Evolutionary conservation across 2,888 invertebrate species (phyloP).

Genomic region (Abrostola tripartita): DNA sequence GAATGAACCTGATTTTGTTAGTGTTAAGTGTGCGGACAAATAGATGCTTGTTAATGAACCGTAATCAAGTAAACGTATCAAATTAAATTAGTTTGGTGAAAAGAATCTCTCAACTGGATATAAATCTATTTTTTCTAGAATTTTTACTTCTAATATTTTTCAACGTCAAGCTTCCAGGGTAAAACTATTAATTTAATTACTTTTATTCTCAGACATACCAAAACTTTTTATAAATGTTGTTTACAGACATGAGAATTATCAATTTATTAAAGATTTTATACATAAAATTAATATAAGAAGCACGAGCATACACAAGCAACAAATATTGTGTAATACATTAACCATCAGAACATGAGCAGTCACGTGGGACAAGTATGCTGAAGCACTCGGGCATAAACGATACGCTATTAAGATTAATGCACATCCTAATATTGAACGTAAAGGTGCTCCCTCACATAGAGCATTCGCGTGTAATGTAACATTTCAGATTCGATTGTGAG

Average conservation of each 20-base stretch:
- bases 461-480: no score
- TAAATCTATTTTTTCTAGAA: background rate
- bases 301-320: background rate
- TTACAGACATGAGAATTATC: no score
- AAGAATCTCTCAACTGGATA: constrained; percentile 6
- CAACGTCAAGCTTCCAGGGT: background rate
- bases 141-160: background rate
- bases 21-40: constrained; percentile 24
- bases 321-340: no score
- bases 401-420: background rate
- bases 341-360: background rate
- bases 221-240: no score
- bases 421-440: background rate
- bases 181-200: no score
- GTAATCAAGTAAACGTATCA: constrained; percentile 17
- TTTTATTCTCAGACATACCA: no score
- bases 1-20: constrained; percentile 31
- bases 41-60: constrained; percentile 15
- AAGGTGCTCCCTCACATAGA: no score
- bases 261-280: no score
- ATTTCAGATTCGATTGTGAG: no score
- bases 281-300: background rate
- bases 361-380: background rate
- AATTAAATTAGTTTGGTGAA: constrained; percentile 17
- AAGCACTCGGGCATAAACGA: background rate